These are phyloP conservation scores for Taenioides sp. DNA, from an alignment of 2,797 vertebrate species.

Conservation along the genomic window DNA sequence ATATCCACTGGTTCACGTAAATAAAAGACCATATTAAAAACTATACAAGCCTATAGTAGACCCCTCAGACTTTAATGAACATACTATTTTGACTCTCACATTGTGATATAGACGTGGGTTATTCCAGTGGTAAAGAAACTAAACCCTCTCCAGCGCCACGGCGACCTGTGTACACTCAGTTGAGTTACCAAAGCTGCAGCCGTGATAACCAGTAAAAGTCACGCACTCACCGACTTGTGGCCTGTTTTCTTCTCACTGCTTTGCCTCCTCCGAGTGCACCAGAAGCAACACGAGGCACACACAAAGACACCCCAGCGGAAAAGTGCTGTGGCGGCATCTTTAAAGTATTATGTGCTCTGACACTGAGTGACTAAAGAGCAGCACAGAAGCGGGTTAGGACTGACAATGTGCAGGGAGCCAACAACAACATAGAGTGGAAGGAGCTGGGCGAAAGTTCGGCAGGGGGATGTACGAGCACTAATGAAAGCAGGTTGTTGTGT, in stretches of 20 bases:
- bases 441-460: conserved; percentile 20
- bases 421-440: conserved; percentile 29
- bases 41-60: neutral
- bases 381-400: conserved; percentile 16
- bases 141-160: conserved; percentile 17
- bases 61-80: neutral
- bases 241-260: conserved; percentile 22
- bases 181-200: conserved; percentile 30
- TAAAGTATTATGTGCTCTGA: conserved; percentile 40
- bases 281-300: conserved; percentile 22
- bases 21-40: neutral
- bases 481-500: conserved; percentile 17
- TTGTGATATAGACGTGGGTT: conserved; percentile 17
- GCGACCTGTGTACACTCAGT: conserved; percentile 15
- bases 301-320: conserved; percentile 34
- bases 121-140: conserved; percentile 21
- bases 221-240: conserved; percentile 20
- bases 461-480: conserved; percentile 9
- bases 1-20: neutral
- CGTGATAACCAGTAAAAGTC: conserved; percentile 36
- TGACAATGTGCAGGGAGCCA: conserved; percentile 27
- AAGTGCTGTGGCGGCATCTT: conserved; percentile 43
- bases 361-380: conserved; percentile 41
- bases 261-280: conserved; percentile 30
- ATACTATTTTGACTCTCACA: neutral